Base-by-base conservation (phyloP, 2,797 vertebrate species). In the Diceros bicornis region DNA sequence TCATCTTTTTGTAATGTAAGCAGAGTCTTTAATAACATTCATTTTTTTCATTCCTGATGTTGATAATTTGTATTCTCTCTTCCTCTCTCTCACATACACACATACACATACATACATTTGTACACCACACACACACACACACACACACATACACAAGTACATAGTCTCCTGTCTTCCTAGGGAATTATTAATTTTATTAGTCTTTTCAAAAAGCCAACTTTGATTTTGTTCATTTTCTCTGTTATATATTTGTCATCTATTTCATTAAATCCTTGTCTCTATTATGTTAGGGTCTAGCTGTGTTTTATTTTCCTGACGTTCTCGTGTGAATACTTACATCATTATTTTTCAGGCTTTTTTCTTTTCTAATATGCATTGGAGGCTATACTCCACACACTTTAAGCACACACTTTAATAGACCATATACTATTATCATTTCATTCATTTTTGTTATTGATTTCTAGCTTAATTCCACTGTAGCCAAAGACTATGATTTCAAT, bases 401-500 rank as follows among this genome's bases (percentile, higher is more conserved):
- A 66, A 91, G 47, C 62, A 61, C 41, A 74, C 44, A 88, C 5
- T 91, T 88, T 52, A 41, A 79, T 57, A 79, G 25, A 57, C 41
- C n/a, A 32, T 52, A 50, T 92, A 59, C 84, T 71, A 95, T 47
- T 16, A 52, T n/a, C 47, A 72, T 87, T 85, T 89, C 23, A 61
- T 79, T 89, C n/a, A 74, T 61, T 96, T 93, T 82, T 90, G 1
- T 29, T 75, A 41, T 57, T 97, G 79, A 82, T 75, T 87, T 87
- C 74, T 77, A 74, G 47, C 20, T 91, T 77, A 77, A 62, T 71
- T 93, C 37, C 20, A 75, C 34, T 90, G 20, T 50, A 41, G 34
- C 34, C 87, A 77, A 93, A 90, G 86, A 93, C 74, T 69, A 27
- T 86, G 32, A 75, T 86, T 82, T 81, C 44, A 77, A 4, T 20